phyloP scores from a whole-genome alignment of 2,113 vertebrate species.

The Dicaeum eximium region DNA sequence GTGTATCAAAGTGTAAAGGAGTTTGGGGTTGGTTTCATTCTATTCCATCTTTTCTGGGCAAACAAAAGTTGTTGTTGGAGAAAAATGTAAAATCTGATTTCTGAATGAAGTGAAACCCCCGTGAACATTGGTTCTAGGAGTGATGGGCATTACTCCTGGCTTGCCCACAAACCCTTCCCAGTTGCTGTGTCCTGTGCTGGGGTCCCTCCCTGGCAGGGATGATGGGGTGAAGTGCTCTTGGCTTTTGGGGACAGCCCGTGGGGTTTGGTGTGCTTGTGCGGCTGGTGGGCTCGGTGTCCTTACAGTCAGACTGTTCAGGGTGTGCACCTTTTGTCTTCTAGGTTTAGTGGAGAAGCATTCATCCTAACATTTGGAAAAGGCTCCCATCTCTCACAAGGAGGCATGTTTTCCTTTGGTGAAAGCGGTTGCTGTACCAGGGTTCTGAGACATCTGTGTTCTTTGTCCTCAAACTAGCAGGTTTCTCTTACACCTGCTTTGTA shows the following conservation, averaged over 20 bases:
- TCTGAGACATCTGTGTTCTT: background rate
- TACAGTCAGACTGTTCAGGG: accelerated
- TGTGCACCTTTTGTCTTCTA: background rate
- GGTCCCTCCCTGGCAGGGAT: too few relatives aligned
- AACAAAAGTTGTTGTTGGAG: background rate
- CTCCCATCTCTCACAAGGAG: background rate
- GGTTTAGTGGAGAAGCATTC: background rate
- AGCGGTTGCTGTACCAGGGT: background rate
- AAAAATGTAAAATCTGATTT: background rate
- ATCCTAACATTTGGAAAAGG: background rate
- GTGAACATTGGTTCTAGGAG: background rate
- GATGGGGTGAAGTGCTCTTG: accelerated
- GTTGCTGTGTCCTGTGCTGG: background rate
- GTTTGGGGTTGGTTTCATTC: background rate
- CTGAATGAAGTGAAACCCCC: background rate
- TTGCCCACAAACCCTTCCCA: accelerated
- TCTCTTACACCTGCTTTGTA: background rate
- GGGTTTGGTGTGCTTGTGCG: accelerated
- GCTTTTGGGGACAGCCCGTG: accelerated
- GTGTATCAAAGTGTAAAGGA: background rate
- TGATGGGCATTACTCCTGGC: background rate
- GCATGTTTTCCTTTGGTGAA: background rate
- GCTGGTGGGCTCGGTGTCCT: background rate
- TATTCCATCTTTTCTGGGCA: background rate
- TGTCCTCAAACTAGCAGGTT: background rate